These are phyloP conservation scores for Cataglyphis rosenhaueri DNA, from an alignment of 2,888 invertebrate species.

Conservation along the genomic window DNA sequence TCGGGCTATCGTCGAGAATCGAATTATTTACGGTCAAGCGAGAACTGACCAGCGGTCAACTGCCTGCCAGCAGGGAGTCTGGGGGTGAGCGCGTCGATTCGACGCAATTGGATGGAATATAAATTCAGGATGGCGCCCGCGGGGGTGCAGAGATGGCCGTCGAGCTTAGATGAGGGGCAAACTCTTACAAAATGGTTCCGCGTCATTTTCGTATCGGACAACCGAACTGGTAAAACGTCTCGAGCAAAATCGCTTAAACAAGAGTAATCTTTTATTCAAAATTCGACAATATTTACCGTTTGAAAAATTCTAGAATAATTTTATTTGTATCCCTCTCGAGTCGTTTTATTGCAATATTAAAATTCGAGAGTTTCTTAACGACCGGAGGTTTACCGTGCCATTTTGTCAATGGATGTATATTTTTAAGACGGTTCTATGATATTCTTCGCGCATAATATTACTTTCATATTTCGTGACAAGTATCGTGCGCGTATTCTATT, in stretches of 20 bases:
- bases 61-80: constrained; percentile 78
- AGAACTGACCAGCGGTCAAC: constrained; percentile 84
- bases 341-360: constrained; percentile 71
- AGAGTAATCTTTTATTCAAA: neutral
- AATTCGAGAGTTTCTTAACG: constrained; percentile 71
- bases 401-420: constrained; percentile 74
- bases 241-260: neutral
- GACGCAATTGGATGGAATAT: constrained; percentile 76
- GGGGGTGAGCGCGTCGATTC: constrained; percentile 71
- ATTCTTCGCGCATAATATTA: constrained; percentile 72
- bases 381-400: constrained; percentile 78
- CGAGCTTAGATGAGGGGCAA: constrained; percentile 65
- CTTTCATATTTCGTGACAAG: constrained; percentile 63
- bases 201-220: constrained; percentile 75
- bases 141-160: constrained; percentile 69
- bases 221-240: neutral
- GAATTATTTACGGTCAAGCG: constrained; percentile 83
- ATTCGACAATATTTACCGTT: neutral
- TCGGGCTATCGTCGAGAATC: constrained; percentile 68
- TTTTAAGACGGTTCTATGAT: constrained; percentile 74
- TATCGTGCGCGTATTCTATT: constrained; percentile 54
- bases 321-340: constrained; percentile 67
- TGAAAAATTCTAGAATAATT: constrained; percentile 60
- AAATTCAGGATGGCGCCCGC: constrained; percentile 56
- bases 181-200: constrained; percentile 81